Evolutionary conservation across 2,888 invertebrate genomes (phyloP).

Genomic region (Amphimallon solstitiale): DNA sequence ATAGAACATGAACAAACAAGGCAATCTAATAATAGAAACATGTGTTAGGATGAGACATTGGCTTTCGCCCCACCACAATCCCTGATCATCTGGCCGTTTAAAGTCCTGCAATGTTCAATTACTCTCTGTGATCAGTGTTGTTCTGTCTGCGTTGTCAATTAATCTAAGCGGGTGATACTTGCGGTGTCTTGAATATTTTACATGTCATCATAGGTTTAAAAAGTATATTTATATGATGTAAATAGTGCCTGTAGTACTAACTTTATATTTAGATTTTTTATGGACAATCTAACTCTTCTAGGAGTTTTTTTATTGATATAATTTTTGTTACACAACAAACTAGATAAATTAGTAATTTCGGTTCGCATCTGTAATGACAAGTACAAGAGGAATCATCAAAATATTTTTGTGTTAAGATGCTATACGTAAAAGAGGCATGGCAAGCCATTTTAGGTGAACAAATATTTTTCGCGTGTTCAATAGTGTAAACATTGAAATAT

Average conservation of each 20-base stretch:
- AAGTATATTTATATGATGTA: too few species aligned
- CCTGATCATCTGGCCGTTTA: constrained; percentile 16
- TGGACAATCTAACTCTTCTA: neutral
- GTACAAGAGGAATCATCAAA: too few species aligned
- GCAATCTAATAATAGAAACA: constrained; percentile 16
- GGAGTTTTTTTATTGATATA: neutral
- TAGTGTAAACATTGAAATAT: too few species aligned
- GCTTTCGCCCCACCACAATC: constrained; percentile 11
- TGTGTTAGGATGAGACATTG: constrained; percentile 6
- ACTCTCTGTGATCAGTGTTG: constrained; percentile 3
- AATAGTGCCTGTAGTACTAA: constrained; percentile 1
- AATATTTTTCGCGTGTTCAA: too few species aligned
- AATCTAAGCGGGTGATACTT: constrained; percentile 16
- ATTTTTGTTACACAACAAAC: too few species aligned
- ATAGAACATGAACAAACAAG: neutral
- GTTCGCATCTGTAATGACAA: too few species aligned
- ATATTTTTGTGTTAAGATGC: too few species aligned
- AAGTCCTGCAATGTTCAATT: constrained; percentile 11
- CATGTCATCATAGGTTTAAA: neutral
- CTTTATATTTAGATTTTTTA: too few species aligned
- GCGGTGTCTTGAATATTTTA: neutral
- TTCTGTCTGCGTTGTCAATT: constrained; percentile 4
- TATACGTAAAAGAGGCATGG: too few species aligned
- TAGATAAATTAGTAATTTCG: too few species aligned
- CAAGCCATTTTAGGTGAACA: too few species aligned